Conservation (phyloP, 2,797 vertebrate genomes). For the Enteromius anoplus region DNA sequence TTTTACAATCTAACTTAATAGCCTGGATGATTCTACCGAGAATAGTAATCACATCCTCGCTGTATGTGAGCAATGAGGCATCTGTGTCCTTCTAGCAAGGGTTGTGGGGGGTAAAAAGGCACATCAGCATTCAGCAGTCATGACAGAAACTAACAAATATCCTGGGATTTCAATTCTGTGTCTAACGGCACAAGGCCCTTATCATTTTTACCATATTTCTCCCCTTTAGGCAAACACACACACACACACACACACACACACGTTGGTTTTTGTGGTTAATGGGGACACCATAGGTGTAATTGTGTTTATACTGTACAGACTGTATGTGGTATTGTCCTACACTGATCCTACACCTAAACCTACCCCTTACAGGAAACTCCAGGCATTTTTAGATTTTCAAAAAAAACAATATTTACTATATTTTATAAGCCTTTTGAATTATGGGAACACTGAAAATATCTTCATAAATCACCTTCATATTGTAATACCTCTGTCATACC, state of each 20-base stretch:
- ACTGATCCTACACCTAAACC: too few species aligned
- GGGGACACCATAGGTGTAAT: too few species aligned
- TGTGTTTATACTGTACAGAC: too few species aligned
- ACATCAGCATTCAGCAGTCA: constrained; percentile 41
- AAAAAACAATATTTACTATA: too few species aligned
- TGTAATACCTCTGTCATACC: too few species aligned
- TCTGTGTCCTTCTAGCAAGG: constrained; percentile 23
- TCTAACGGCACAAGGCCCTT: constrained; percentile 35
- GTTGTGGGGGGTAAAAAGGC: constrained; percentile 26
- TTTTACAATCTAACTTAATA: constrained; percentile 35
- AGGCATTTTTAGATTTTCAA: too few species aligned
- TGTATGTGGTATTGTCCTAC: too few species aligned
- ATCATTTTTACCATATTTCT: constrained; percentile 45
- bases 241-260: constrained; percentile 29
- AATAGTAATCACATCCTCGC: constrained; percentile 37
- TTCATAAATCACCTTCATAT: too few species aligned
- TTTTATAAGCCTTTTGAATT: too few species aligned
- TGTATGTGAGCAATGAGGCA: constrained; percentile 1
- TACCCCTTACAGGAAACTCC: too few species aligned
- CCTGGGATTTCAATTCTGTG: constrained; percentile 48
- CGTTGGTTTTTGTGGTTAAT: too few species aligned
- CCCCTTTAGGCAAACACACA: constrained; percentile 13
- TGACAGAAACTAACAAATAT: constrained; percentile 25
- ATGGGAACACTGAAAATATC: too few species aligned
- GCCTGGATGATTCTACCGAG: constrained; percentile 33